Evolutionary conservation across 2,888 invertebrate genomes (phyloP), one percentile per base, ranked within the genome.

Genomic region (Brachypalpus laphriformis): DNA sequence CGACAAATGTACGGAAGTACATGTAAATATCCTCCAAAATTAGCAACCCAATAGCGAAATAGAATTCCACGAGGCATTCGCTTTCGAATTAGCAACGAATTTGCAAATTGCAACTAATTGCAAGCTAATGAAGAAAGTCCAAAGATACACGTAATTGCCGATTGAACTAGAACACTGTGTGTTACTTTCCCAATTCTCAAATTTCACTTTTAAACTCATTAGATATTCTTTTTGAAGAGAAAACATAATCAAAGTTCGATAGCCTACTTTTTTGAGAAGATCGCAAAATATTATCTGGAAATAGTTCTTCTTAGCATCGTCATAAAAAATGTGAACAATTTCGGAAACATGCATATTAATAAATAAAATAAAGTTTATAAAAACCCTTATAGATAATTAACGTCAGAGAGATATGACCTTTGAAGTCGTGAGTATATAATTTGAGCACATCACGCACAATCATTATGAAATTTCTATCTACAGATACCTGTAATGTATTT

Each of bases 81-180:
- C 42, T 56, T 68, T 68, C 68, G 42, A 45, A 47, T 45, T 28
- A n/a, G 57, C 34, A 37, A 25, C 25, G 2, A 40, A 59, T 18
- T 63, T 18, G 28, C 37, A 51, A 28, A 37, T 68, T 25, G 18
- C 51, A 51, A 11, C 63, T 74, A 74, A 74, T 74, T 74, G 16
- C 42, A 8, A 31, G 16, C 61, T 63, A 63, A 74, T 56, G 74
- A 74, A 63, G 74, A 74, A 74, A 63, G 74, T 42, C 20, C 18
- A 68, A n/a, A n/a, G n/a, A n/a, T n/a, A n/a, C n/a, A n/a, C n/a
- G n/a, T 45, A 54, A 45, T 25, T 42, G 22, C 45, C 28, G 28
- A 63, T 74, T 74, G 45, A 74, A 63, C 42, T 51, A 63, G 74
- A 74, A 61, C 72, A 61, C n/a, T 22, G 63, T 20, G 37, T 11